Evolutionary conservation across 1,140 invertebrate species (phyloP).

Genomic region (Trinorchestia longiramus): DNA sequence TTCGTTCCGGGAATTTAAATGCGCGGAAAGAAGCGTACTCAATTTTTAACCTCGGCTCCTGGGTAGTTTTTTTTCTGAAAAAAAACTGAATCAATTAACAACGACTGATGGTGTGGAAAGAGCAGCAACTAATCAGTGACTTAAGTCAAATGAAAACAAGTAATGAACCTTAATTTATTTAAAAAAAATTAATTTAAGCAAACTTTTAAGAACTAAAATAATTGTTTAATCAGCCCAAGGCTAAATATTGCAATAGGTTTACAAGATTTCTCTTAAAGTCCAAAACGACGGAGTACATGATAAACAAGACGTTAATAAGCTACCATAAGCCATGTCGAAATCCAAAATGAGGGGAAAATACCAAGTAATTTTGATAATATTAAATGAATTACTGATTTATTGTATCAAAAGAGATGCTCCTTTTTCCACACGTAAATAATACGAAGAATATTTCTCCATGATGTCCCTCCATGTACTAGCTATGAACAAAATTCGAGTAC

Average conservation of each 20-base stretch:
- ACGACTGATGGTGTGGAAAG: too few species aligned
- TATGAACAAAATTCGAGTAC: not conserved
- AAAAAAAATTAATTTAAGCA: not conserved
- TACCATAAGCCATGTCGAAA: too few species aligned
- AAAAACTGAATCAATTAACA: not conserved
- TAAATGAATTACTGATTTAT: not conserved
- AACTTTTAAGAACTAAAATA: not conserved
- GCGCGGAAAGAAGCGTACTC: slow-evolving; percentile 77
- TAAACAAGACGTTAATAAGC: too few species aligned
- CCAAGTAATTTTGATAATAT: not conserved
- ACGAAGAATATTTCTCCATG: not conserved
- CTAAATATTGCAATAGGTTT: not conserved
- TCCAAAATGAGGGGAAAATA: not conserved
- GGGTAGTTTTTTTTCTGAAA: slow-evolving; percentile 58
- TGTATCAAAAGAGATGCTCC: not conserved
- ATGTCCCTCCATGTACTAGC: not conserved
- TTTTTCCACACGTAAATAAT: not conserved
- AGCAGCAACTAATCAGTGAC: not conserved
- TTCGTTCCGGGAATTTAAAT: slow-evolving; percentile 84
- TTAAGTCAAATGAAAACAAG: not conserved
- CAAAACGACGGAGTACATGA: too few species aligned
- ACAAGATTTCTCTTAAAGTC: too few species aligned
- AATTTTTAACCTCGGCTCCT: slow-evolving; percentile 54
- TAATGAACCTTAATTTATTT: not conserved
- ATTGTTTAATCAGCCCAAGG: not conserved